Conservation (phyloP, 2,113 vertebrate genomes). For the Pachypanchax playfairii region DNA sequence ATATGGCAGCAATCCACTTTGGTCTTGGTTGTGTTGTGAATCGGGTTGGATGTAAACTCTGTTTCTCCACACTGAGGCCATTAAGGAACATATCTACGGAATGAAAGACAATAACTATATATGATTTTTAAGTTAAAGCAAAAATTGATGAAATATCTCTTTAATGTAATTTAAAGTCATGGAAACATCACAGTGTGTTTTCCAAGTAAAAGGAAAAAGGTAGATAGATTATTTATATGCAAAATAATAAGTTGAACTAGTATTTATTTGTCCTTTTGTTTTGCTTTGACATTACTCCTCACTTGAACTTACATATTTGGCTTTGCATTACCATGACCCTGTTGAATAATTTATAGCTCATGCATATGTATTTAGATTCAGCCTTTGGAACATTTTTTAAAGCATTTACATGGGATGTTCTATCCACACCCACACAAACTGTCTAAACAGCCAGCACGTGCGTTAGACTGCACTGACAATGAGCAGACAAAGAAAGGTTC, state of each 20-base stretch:
- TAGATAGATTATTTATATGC: constrained; percentile 18
- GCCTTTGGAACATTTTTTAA: constrained; percentile 17
- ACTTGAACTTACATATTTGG: constrained; percentile 39
- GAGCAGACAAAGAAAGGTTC: not conserved
- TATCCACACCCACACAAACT: constrained; percentile 19
- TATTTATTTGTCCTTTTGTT: constrained; percentile 14
- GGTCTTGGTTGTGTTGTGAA: no score
- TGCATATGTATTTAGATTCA: constrained; percentile 39
- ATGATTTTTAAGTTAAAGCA: not conserved
- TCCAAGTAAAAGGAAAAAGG: not conserved
- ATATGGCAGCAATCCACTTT: no score
- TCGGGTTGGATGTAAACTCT: no score
- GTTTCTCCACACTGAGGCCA: no score
- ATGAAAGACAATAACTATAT: no score
- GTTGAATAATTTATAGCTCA: constrained; percentile 42
- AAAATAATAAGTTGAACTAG: constrained; percentile 7
- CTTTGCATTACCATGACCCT: constrained; percentile 25
- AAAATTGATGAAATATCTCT: not conserved
- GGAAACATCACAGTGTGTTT: not conserved
- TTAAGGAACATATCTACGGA: no score
- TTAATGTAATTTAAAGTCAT: not conserved
- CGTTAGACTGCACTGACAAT: constrained; percentile 13
- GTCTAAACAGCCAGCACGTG: constrained; percentile 4
- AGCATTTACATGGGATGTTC: constrained; percentile 19
- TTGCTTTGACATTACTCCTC: constrained; percentile 18